Conservation (phyloP, 1,140 invertebrate species). For the Ceratina calcarata region DNA sequence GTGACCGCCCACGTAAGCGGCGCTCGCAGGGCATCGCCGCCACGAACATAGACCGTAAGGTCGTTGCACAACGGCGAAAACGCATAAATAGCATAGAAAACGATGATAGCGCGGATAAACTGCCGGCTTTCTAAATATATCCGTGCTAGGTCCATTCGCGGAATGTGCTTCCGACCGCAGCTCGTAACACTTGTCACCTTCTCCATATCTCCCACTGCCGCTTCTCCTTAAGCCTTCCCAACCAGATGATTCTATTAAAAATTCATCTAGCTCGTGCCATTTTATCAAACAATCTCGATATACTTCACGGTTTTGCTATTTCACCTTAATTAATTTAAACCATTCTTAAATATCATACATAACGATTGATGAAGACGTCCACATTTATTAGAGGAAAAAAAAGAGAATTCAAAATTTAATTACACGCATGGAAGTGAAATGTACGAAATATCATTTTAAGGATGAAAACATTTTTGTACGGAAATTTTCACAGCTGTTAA, state of each 20-base stretch:
- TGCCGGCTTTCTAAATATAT: constrained; percentile 52
- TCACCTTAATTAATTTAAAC: too few species aligned
- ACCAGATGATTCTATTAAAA: too few species aligned
- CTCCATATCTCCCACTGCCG: neutral
- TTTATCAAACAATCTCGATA: too few species aligned
- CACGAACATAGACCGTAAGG: constrained; percentile 21
- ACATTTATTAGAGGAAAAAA: too few species aligned
- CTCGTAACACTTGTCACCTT: constrained; percentile 44
- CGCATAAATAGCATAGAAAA: constrained; percentile 50
- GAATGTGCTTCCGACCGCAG: constrained; percentile 41
- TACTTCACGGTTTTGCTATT: too few species aligned
- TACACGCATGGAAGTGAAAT: too few species aligned
- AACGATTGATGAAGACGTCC: too few species aligned
- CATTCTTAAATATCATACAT: too few species aligned
- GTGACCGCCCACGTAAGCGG: constrained; percentile 36
- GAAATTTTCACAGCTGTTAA: constrained; percentile 23
- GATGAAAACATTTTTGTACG: neutral
- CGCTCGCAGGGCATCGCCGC: constrained; percentile 18
- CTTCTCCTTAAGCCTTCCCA: too few species aligned
- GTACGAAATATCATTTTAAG: neutral
- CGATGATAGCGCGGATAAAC: constrained; percentile 56
- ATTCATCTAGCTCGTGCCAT: too few species aligned
- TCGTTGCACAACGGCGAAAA: constrained; percentile 57
- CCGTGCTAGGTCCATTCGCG: constrained; percentile 39
- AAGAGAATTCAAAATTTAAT: too few species aligned